Base-by-base conservation (phyloP, 2,797 vertebrate genomes). In the Loriculus beryllinus region DNA sequence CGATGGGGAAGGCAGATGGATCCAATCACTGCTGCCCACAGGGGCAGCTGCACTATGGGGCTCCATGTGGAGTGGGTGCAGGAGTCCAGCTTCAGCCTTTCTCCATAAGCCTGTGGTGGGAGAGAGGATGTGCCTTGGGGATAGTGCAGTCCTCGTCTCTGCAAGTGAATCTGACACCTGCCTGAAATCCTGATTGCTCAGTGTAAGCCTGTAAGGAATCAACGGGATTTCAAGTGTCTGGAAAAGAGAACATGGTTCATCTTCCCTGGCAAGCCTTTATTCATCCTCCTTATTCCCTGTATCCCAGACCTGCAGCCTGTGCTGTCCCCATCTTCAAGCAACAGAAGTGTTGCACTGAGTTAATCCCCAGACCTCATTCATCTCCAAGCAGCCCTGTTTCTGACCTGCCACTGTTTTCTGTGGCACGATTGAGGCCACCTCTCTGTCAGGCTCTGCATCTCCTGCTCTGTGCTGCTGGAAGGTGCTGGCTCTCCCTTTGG, bases 1-100 rank as follows among this genome's bases (percentile, higher is more conserved):
- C 48, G 40, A 29, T 29, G 77, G 63, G 80, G 81, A 45, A 67
- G 77, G 87, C 92, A 95, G 94, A 92, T 95, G 92, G 94, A 88
- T 77, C 86, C 83, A 57, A 10, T 35, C 33, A 35, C 22, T 7
- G 7, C 56, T 35, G 56, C 33, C 83, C 6, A 4, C 39, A 29
- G 83, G 83, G 2, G 9, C 63, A 33, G 63, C 68, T 25, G 33
- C 60, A 22, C 49, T 7, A 23, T n/a, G 68, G 76, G n/a, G 57
- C 83, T 87, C 68, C 37, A 1, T 0, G 2, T 1, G 69, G 78
- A 68, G 39, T 13, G 5, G 39, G 15, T 6, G 29, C 0, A 13
- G 12, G 22, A 29, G 10, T 35, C 26, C 2, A 29, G 49, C 56
- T 31, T 59, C 25, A 33, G 65, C 21, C 1, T 3, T 63, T 51